A percentile compares a stretch with the other conserved stretches of the same genome.
phyloP scores from a whole-genome alignment of 2,888 invertebrate genomes.

The Phaedon cochleariae region DNA sequence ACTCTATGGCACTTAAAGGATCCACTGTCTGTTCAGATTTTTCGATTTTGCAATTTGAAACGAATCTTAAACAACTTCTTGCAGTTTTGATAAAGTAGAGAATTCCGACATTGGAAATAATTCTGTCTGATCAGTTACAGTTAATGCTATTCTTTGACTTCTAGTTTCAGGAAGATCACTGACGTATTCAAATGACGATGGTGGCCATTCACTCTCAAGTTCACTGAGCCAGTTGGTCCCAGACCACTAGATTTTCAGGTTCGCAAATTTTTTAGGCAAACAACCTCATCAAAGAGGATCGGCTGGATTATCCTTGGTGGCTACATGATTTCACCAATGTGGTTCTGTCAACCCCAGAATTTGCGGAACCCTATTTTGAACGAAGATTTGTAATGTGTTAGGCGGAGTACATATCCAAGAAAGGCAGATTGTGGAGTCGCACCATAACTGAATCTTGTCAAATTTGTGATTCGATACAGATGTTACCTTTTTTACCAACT shows the following conservation, averaged over 20 bases:
- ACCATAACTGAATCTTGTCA: neutral
- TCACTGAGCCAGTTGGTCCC: conserved; percentile 11
- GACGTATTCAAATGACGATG: no score
- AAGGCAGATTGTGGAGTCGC: conserved; percentile 10
- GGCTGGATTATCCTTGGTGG: neutral
- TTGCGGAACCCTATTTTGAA: neutral
- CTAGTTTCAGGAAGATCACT: no score
- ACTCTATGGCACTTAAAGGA: no score
- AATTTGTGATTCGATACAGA: neutral
- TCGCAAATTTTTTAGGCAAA: neutral
- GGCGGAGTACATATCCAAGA: neutral
- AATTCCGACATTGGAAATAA: no score
- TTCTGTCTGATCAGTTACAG: no score
- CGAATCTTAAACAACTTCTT: no score
- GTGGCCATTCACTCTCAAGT: no score
- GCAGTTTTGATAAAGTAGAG: no score
- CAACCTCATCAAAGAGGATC: conserved; percentile 2
- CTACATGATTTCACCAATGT: conserved; percentile 16
- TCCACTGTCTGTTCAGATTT: no score
- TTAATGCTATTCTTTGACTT: no score
- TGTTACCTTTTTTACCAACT: no score
- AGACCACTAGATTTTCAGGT: conserved; percentile 18
- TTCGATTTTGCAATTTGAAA: no score
- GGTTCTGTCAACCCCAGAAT: conserved; percentile 1
- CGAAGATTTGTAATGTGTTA: conserved; percentile 2